Percentiles rank a stretch among this genome's conserved stretches.
phyloP scores from a whole-genome alignment of 2,888 invertebrate genomes.

The Rhyacophila evoluta region DNA sequence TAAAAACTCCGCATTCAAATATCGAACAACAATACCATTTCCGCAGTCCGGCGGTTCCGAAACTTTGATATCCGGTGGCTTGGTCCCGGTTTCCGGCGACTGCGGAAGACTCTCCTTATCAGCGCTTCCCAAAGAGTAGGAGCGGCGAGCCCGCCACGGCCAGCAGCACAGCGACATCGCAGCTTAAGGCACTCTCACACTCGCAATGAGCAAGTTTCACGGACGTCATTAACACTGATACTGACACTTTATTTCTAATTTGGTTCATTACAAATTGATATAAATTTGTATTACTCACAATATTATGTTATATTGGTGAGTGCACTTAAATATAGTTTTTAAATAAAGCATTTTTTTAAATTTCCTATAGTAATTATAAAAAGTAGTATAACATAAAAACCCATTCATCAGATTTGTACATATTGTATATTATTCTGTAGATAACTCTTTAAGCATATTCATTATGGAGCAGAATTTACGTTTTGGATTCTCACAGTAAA shows the following conservation, averaged over 20 bases:
- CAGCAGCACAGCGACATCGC: conserved; percentile 54
- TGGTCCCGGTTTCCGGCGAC: conserved; percentile 43
- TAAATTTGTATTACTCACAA: too few species aligned
- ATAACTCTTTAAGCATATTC: too few species aligned
- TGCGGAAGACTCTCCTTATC: conserved; percentile 37
- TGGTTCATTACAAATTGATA: background rate
- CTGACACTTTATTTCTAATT: conserved; percentile 5
- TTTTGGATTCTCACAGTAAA: too few species aligned
- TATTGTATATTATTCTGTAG: too few species aligned
- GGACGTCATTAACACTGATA: conserved; percentile 8
- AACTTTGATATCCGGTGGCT: conserved; percentile 50
- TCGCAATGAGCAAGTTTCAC: background rate
- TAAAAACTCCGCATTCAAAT: conserved; percentile 1
- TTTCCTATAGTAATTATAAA: too few species aligned
- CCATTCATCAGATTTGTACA: too few species aligned
- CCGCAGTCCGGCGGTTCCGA: conserved; percentile 53
- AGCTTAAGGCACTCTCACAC: background rate
- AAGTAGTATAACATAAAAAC: too few species aligned
- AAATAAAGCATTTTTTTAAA: too few species aligned
- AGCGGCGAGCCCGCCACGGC: conserved; percentile 50
- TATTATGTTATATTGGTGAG: too few species aligned
- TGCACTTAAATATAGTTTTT: too few species aligned
- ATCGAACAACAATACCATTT: conserved; percentile 45
- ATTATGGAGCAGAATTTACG: too few species aligned
- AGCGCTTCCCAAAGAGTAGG: conserved; percentile 33